Evolutionary conservation across 2,888 invertebrate genomes (phyloP).

Genomic region (Trichogramma evanescens): DNA sequence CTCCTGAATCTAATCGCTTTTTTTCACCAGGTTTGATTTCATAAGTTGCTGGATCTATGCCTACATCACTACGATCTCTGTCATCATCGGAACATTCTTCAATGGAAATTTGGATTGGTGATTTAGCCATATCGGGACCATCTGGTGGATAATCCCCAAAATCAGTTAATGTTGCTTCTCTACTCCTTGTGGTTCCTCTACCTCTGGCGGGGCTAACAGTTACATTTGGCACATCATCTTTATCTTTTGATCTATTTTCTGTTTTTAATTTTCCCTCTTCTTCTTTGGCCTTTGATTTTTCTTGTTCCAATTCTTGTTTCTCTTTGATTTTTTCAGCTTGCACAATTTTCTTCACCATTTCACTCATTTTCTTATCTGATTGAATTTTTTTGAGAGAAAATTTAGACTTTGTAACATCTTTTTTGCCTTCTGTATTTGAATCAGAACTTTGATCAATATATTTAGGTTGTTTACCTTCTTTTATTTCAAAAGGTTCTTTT

Average conservation of each 20-base stretch:
- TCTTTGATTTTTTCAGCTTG: slow-evolving; percentile 37
- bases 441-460: slow-evolving; percentile 43
- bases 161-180: slow-evolving; percentile 15
- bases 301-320: slow-evolving; percentile 20
- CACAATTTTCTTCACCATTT: slow-evolving; percentile 18
- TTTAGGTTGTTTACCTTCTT: slow-evolving; percentile 33
- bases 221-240: slow-evolving; percentile 37
- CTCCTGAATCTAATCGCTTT: slow-evolving; percentile 37
- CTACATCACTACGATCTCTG: slow-evolving; percentile 28
- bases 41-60: slow-evolving; percentile 32
- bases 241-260: slow-evolving; percentile 17
- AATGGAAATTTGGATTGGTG: slow-evolving; percentile 45
- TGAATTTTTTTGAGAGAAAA: slow-evolving; percentile 20
- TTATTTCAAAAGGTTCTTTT: slow-evolving; percentile 17
- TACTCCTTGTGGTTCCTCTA: slow-evolving; percentile 1
- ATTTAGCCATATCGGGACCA: slow-evolving; percentile 38
- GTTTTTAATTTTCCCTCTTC: not conserved
- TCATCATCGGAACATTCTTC: slow-evolving; percentile 46
- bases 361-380: slow-evolving; percentile 20
- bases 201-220: slow-evolving; percentile 29
- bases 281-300: slow-evolving; percentile 8
- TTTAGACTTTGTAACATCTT: slow-evolving; percentile 4
- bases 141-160: slow-evolving; percentile 20
- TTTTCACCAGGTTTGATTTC: slow-evolving; percentile 36
- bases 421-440: slow-evolving; percentile 11